Evolutionary conservation across 2,113 vertebrate genomes (phyloP).

Genomic region (Pachycephala philippinensis): DNA sequence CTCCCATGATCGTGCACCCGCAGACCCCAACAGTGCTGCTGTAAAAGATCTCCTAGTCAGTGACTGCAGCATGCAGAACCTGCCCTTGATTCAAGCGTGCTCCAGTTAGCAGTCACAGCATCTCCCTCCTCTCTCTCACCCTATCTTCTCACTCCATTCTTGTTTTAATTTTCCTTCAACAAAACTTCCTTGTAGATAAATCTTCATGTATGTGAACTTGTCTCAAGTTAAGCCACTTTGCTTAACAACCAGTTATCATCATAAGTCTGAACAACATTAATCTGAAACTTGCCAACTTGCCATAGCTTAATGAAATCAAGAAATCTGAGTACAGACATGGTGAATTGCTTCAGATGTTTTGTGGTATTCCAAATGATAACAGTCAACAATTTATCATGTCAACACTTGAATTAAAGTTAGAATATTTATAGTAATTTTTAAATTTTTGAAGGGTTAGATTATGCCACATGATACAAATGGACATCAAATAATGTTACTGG

Average conservation of each 20-base stretch:
- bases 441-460: neutral
- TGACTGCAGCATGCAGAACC: fast-evolving
- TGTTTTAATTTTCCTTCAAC: neutral
- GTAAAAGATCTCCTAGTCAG: neutral
- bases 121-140: neutral
- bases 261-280: neutral
- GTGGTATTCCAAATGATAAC: neutral
- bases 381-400: neutral
- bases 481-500: fast-evolving
- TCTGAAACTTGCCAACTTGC: neutral
- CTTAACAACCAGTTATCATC: neutral
- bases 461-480: neutral
- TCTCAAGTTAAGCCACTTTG: neutral
- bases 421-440: neutral
- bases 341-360: neutral
- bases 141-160: fast-evolving
- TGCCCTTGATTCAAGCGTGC: neutral
- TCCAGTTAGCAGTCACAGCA: neutral
- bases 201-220: neutral
- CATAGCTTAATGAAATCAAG: neutral
- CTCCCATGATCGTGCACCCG: neutral
- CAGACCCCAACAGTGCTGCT: neutral
- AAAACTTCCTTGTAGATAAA: neutral
- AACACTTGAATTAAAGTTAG: neutral
- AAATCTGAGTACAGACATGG: neutral